phyloP scores from a whole-genome alignment of 1,140 invertebrate species.

The Neodiprion virginianus region DNA sequence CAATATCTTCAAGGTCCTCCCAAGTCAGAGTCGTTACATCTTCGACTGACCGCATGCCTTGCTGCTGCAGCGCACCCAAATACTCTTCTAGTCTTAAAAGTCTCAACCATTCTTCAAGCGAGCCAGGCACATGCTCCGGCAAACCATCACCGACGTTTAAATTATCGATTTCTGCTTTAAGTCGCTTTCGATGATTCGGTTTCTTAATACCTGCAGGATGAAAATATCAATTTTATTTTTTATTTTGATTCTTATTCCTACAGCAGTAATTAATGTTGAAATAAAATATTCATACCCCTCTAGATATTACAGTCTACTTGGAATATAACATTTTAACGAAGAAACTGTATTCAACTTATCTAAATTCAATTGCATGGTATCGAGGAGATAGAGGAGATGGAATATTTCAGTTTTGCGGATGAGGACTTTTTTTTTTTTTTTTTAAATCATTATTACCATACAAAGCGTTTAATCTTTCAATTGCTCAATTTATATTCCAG shows the following conservation, averaged over 20 bases:
- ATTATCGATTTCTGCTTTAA: conserved; percentile 96
- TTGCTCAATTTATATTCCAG: too few relatives aligned
- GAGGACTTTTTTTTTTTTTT: too few relatives aligned
- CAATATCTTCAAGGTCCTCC: conserved; percentile 99
- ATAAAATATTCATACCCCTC: too few relatives aligned
- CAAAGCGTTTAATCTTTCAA: too few relatives aligned
- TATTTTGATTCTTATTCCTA: conserved; percentile 56
- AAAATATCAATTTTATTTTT: too few relatives aligned
- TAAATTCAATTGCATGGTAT: too few relatives aligned
- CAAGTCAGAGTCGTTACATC: conserved; percentile 93
- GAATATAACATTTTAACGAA: conserved; percentile 12
- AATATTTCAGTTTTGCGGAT: too few relatives aligned
- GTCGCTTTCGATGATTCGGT: conserved; percentile 93
- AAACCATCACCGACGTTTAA: conserved; percentile 93
- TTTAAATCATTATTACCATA: too few relatives aligned
- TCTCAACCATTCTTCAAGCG: conserved; percentile 92
- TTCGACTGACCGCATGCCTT: conserved; percentile 94
- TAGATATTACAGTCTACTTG: neutral
- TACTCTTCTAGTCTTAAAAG: conserved; percentile 92
- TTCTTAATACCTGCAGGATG: conserved; percentile 81
- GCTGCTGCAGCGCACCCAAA: conserved; percentile 82
- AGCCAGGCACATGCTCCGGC: conserved; percentile 90
- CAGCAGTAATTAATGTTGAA: conserved; percentile 59
- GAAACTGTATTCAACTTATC: neutral
- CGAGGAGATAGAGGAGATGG: too few relatives aligned